These are phyloP conservation scores for Cetoscarus ocellatus DNA, from an alignment of 2,797 vertebrate species.

Conservation along the genomic window DNA sequence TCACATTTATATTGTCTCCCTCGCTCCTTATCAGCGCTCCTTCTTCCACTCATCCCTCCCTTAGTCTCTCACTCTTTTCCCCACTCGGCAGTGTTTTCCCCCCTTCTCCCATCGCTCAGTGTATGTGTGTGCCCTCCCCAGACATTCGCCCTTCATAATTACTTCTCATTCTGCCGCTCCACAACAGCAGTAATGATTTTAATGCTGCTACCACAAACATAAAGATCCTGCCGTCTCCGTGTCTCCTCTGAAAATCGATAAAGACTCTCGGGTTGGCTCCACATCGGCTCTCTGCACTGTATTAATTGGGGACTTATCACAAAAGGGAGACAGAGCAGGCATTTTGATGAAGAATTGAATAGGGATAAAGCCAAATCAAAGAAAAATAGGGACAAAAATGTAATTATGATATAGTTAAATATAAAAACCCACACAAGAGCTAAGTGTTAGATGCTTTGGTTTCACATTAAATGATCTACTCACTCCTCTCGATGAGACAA, in stretches of 20 bases:
- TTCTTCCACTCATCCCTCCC: constrained; percentile 24
- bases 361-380: constrained; percentile 10
- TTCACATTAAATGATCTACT: constrained; percentile 51
- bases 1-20: constrained; percentile 48
- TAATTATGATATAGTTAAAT: constrained; percentile 21
- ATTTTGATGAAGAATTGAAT: constrained; percentile 31
- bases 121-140: constrained; percentile 33
- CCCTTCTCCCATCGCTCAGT: neutral
- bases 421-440: constrained; percentile 6
- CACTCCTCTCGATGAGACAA: constrained; percentile 42
- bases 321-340: constrained; percentile 27
- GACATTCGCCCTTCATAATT: constrained; percentile 69
- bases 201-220: constrained; percentile 56
- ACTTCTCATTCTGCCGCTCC: constrained; percentile 42
- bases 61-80: neutral
- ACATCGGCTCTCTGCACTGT: constrained; percentile 10
- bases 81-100: neutral
- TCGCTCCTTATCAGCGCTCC: constrained; percentile 24
- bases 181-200: constrained; percentile 59
- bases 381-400: neutral
- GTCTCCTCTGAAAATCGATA: constrained; percentile 51
- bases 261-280: constrained; percentile 35
- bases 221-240: constrained; percentile 45
- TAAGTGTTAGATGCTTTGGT: constrained; percentile 12
- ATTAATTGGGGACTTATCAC: constrained; percentile 52